Conservation (phyloP, 2,888 invertebrate species). For the Elmis aenea region DNA sequence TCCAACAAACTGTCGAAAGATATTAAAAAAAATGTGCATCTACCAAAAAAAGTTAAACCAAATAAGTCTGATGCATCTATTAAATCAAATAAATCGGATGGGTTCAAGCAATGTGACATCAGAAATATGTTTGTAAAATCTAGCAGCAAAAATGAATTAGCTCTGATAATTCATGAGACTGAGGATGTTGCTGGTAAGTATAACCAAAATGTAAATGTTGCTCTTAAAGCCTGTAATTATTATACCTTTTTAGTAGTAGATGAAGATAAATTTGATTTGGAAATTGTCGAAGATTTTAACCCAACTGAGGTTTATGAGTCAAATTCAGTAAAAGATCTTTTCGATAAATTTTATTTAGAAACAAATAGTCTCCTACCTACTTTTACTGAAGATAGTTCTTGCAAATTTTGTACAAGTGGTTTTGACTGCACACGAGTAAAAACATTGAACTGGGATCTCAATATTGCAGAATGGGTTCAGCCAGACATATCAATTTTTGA, state of each 20-base stretch:
- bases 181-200: no score
- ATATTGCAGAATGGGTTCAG: conserved; percentile 18
- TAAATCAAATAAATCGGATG: conserved; percentile 31
- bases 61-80: no score
- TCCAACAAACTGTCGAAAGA: no score
- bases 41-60: no score
- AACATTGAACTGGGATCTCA: conserved; percentile 7
- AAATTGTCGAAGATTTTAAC: conserved; percentile 6
- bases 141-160: not conserved
- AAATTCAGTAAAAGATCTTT: no score
- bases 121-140: conserved; percentile 53
- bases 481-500: conserved; percentile 29
- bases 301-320: not conserved
- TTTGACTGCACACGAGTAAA: conserved; percentile 43
- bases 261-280: no score
- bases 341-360: conserved; percentile 1
- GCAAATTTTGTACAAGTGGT: conserved; percentile 48
- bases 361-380: no score
- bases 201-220: no score
- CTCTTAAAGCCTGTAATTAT: not conserved
- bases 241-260: no score
- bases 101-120: conserved; percentile 52
- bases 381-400: conserved; percentile 30
- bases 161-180: no score
- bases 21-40: no score